Conservation (phyloP, 2,113 vertebrate species). For the Macrotis lagotis region DNA sequence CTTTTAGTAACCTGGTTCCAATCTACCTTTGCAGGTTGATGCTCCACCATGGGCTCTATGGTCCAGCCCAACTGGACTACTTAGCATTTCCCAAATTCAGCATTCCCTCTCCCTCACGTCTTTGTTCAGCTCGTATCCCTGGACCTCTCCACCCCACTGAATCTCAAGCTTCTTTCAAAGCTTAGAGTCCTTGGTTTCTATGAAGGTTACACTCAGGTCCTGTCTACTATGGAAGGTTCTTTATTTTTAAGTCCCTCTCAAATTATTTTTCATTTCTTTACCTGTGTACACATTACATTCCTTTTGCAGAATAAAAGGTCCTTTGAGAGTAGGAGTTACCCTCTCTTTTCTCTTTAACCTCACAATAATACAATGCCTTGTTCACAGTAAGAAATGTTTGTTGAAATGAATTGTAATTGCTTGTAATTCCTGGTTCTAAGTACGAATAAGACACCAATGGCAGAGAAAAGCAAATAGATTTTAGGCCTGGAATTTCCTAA, state of each 20-base stretch:
- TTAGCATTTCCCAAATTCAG: too few species aligned
- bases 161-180: not conserved
- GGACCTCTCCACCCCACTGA: not conserved
- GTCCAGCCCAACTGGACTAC: not conserved
- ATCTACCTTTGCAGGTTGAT: not conserved
- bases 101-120: not conserved
- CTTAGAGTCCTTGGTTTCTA: not conserved
- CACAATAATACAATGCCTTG: not conserved
- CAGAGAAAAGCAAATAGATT: not conserved
- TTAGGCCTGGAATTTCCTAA: not conserved
- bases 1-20: not conserved
- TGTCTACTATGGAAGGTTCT: not conserved
- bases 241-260: not conserved
- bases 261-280: not conserved
- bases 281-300: not conserved
- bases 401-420: not conserved
- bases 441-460: not conserved
- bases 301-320: not conserved
- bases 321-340: not conserved
- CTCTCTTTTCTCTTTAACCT: not conserved
- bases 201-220: not conserved
- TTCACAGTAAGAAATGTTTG: not conserved
- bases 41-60: not conserved
- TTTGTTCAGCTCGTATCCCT: not conserved
- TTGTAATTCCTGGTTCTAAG: not conserved